Evolutionary conservation across 2,797 vertebrate genomes (phyloP), one percentile per base, ranked within the genome.

Genomic region (Bradypodion pumilum): DNA sequence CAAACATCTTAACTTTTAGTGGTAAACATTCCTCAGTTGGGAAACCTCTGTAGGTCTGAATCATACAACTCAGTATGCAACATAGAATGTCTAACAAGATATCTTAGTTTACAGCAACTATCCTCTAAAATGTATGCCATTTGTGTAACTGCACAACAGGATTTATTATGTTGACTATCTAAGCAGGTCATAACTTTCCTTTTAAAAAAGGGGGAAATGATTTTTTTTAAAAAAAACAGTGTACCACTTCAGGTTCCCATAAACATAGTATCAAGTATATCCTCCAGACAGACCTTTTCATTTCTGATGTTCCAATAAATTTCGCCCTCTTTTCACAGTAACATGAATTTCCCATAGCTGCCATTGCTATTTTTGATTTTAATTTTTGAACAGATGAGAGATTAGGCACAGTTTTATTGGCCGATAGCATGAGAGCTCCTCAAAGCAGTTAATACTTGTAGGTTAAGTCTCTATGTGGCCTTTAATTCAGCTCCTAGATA

Each of bases 231-330:
- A n/a, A n/a, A n/a, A n/a, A n/a, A n/a, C n/a, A n/a, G n/a, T n/a
- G n/a, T n/a, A n/a, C n/a, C n/a, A n/a, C 29, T 56, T 21, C 12
- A 59, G 35, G 32, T 76, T 76, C 10, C 40, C 59, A 76, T 10
- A 76, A 76, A 27, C 1, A 27, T 60, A 59, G 56, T 76, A 35
- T 37, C 35, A 59, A 60, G 1, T 76, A 46, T 49, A 13, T 12
- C 25, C 5, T 27, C 52, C 32, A 37, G 56, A 27, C 21, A 35
- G 60, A 12, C 35, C 35, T 60, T 21, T 40, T 74, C 52, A 1
- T 0, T 23, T 76, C 75, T 60, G 2, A 0, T 23, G 78, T 63
- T 66, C 21, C 72, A 85, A 77, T 4, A 0, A 5, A n/a, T 19
- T 76, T 63, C 15, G 65, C 49, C 1, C 72, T 49, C 82, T 72